These are phyloP conservation scores for Drosophila insularis DNA, from an alignment of 1,140 invertebrate species.

Conservation along the genomic window DNA sequence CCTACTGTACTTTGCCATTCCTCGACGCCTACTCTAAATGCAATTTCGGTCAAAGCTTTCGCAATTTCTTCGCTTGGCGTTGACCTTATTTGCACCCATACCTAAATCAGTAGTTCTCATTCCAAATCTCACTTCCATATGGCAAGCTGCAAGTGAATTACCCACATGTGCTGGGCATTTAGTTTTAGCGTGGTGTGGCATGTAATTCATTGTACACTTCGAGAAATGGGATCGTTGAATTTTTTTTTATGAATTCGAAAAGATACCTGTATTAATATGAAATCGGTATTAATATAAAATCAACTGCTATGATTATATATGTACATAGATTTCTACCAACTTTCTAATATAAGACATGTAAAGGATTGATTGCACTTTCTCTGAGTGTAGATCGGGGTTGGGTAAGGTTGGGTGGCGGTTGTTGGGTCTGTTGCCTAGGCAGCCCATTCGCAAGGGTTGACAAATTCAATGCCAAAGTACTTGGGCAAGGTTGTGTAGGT, in stretches of 20 bases:
- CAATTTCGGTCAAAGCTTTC: slow-evolving; percentile 11
- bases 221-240: neutral
- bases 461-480: slow-evolving; percentile 65
- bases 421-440: slow-evolving; percentile 42
- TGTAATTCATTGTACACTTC: slow-evolving; percentile 31
- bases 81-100: slow-evolving; percentile 60
- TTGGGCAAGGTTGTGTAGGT: slow-evolving; percentile 39
- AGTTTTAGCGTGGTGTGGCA: slow-evolving; percentile 35
- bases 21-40: slow-evolving; percentile 14
- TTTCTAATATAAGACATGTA: no score
- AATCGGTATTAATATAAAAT: no score
- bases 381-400: neutral
- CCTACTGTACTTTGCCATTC: slow-evolving; percentile 50
- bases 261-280: no score
- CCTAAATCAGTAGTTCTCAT: slow-evolving; percentile 8
- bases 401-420: neutral
- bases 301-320: no score
- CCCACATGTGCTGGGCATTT: slow-evolving; percentile 1
- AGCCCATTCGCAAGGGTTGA: slow-evolving; percentile 23
- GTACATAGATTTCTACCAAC: no score
- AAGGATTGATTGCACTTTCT: neutral
- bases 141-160: neutral
- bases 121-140: neutral
- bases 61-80: slow-evolving; percentile 37
- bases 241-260: no score